phyloP scores from a whole-genome alignment of 2,888 invertebrate species.

The Agelastica alni region DNA sequence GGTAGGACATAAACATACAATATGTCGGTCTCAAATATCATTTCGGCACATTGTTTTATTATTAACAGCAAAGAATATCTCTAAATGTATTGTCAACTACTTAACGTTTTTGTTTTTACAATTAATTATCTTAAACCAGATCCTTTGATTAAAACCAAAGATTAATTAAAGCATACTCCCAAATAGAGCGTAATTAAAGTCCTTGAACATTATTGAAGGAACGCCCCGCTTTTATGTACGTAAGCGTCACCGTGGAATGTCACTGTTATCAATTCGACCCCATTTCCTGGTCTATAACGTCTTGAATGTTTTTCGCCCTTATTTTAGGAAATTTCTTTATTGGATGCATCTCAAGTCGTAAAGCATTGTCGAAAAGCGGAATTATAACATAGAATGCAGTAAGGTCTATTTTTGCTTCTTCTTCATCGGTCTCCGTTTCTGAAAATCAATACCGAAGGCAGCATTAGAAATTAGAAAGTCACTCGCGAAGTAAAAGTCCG shows the following conservation, averaged over 20 bases:
- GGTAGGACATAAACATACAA: background rate
- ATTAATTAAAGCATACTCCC: no score
- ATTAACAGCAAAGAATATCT: background rate
- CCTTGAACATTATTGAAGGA: no score
- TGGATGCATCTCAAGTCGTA: background rate
- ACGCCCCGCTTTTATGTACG: no score
- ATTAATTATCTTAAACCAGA: background rate
- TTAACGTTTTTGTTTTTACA: background rate
- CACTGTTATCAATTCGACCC: no score
- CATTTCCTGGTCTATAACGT: background rate
- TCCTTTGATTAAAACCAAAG: no score
- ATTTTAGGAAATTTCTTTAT: background rate
- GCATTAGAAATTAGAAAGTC: conserved; percentile 3
- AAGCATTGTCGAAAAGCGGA: background rate
- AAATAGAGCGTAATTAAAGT: no score
- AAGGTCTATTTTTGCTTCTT: conserved; percentile 1
- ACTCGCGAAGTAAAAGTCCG: background rate
- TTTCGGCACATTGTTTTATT: background rate
- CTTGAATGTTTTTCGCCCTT: background rate
- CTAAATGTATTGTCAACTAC: background rate
- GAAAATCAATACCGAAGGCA: background rate
- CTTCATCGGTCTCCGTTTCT: conserved; percentile 23
- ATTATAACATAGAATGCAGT: background rate
- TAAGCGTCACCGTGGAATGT: no score
- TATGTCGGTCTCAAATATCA: background rate